Conservation (phyloP, 2,113 vertebrate genomes). For the Xiphias gladius region DNA sequence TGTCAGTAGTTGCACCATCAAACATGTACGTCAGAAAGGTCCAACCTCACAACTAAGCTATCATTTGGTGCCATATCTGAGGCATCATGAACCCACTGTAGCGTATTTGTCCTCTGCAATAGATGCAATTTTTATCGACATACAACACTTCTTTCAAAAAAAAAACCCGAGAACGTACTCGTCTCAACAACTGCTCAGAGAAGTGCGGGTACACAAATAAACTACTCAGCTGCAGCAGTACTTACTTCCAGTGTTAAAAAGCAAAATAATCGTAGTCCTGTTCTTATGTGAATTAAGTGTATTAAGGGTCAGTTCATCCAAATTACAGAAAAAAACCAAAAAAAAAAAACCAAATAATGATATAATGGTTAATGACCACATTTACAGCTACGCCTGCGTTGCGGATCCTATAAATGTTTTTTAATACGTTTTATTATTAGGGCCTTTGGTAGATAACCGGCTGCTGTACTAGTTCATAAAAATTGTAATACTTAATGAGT, state of each 20-base stretch:
- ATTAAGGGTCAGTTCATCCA: background rate
- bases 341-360: background rate
- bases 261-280: background rate
- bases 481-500: slow-evolving; percentile 9
- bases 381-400: slow-evolving; percentile 2
- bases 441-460: slow-evolving; percentile 12
- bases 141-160: background rate
- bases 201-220: background rate
- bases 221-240: background rate
- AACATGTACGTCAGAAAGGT: background rate
- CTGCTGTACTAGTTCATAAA: background rate
- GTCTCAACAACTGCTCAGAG: background rate
- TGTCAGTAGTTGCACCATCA: background rate
- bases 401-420: slow-evolving; percentile 32
- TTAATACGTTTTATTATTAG: slow-evolving; percentile 31
- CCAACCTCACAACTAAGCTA: background rate
- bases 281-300: background rate
- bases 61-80: background rate
- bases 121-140: background rate
- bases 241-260: background rate
- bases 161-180: background rate
- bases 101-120: background rate
- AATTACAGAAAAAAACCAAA: background rate
- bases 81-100: background rate
- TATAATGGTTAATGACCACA: background rate